Percentiles rank a stretch among this genome's conserved stretches.
phyloP scores from a whole-genome alignment of 2,888 invertebrate species.

The Andrena chrysosceles region DNA sequence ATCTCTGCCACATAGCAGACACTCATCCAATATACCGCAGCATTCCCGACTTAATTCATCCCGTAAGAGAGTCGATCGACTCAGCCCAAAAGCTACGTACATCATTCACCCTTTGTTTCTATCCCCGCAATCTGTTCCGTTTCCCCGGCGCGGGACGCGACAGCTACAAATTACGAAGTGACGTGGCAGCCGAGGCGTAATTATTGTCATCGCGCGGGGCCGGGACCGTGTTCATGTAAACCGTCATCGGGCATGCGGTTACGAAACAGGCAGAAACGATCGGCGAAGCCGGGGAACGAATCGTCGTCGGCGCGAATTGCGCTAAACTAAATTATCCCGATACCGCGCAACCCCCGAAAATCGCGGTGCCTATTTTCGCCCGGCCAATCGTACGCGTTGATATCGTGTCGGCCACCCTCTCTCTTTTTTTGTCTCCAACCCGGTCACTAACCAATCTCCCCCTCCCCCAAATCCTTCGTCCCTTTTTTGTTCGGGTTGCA shows the following conservation, averaged over 20 bases:
- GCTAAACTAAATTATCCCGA: conserved; percentile 72
- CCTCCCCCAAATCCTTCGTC: neutral
- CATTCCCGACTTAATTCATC: too few relatives aligned
- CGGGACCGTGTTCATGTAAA: conserved; percentile 39
- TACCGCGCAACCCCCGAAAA: conserved; percentile 58
- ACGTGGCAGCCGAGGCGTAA: conserved; percentile 49
- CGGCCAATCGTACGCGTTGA: conserved; percentile 32
- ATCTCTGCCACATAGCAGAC: too few relatives aligned
- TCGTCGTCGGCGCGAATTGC: conserved; percentile 60
- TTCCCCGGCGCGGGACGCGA: neutral
- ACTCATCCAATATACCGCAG: too few relatives aligned
- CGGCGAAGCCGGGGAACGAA: conserved; percentile 55
- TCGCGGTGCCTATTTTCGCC: conserved; percentile 68
- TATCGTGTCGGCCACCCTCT: neutral
- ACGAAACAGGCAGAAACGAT: conserved; percentile 47
- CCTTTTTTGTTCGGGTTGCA: conserved; percentile 23
- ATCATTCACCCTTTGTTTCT: neutral
- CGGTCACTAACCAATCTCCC: conserved; percentile 34
- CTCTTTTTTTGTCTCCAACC: conserved; percentile 25
- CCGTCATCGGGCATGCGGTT: conserved; percentile 48
- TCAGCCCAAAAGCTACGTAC: neutral
- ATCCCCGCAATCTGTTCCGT: neutral
- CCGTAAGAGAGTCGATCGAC: neutral
- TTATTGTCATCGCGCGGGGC: conserved; percentile 57
- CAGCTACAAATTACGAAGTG: conserved; percentile 50